Conservation (phyloP, 2,113 vertebrate genomes). For the Thermophis baileyi region DNA sequence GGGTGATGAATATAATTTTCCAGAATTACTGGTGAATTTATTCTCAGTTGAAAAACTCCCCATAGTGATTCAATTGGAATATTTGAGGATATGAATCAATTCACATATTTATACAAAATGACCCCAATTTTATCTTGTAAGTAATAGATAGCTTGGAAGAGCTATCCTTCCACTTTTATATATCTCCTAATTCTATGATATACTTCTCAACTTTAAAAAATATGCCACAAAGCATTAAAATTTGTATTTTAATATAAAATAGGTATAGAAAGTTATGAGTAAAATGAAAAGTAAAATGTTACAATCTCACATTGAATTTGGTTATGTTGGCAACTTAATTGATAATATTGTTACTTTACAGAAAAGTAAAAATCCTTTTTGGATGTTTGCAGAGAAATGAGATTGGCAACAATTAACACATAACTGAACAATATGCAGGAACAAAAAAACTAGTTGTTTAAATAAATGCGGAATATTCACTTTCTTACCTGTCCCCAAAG, state of each 20-base stretch:
- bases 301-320: not conserved
- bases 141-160: not conserved
- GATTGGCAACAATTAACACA: not conserved
- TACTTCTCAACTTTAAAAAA: not conserved
- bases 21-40: not conserved
- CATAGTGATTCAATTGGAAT: not conserved
- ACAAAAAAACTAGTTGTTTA: accelerated
- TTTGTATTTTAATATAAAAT: not conserved
- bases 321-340: not conserved
- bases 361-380: not conserved
- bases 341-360: not conserved
- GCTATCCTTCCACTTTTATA: not conserved
- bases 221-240: not conserved
- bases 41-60: not conserved
- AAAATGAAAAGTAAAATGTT: not conserved
- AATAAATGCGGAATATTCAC: accelerated
- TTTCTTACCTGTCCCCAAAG: conserved; percentile 94
- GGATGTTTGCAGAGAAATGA: not conserved
- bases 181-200: not conserved
- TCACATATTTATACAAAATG: not conserved
- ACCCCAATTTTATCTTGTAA: not conserved
- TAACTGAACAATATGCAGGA: not conserved
- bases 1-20: not conserved
- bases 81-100: not conserved
- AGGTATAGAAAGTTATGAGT: not conserved